A percentile compares a stretch with the other conserved stretches of the same genome.
These are phyloP conservation scores for Schizaphis graminum DNA, from an alignment of 2,888 invertebrate species.

Conservation along the genomic window DNA sequence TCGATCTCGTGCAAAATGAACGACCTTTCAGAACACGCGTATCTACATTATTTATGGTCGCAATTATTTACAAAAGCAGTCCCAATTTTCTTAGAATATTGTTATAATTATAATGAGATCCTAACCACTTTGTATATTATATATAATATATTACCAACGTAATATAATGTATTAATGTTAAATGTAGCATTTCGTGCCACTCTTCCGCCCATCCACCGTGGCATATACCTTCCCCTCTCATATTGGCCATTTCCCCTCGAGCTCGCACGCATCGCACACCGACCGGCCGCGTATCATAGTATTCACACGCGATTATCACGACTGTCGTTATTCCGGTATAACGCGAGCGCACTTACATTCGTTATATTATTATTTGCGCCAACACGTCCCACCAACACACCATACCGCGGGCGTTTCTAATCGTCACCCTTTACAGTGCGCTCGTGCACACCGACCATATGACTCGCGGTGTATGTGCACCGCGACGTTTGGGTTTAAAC, in stretches of 20 bases:
- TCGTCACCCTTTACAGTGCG: background rate
- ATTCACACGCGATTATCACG: background rate
- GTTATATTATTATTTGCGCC: background rate
- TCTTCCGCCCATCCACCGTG: background rate
- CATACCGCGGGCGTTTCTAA: background rate
- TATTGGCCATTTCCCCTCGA: background rate
- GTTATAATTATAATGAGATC: background rate
- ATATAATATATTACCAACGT: background rate
- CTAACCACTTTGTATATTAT: background rate
- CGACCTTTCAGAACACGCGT: background rate
- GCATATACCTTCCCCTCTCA: background rate
- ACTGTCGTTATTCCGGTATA: background rate
- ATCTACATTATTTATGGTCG: background rate
- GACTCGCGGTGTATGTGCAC: background rate
- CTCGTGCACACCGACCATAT: background rate
- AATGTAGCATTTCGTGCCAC: background rate
- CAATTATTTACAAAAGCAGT: background rate
- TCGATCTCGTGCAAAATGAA: background rate
- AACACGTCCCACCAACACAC: background rate
- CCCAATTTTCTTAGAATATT: background rate
- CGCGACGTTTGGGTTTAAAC: background rate
- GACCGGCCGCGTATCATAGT: background rate
- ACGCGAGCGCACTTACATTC: background rate
- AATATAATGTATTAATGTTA: background rate
- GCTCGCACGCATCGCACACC: background rate